phyloP scores from a whole-genome alignment of 2,797 vertebrate species.

The Cossypha dichroa region DNA sequence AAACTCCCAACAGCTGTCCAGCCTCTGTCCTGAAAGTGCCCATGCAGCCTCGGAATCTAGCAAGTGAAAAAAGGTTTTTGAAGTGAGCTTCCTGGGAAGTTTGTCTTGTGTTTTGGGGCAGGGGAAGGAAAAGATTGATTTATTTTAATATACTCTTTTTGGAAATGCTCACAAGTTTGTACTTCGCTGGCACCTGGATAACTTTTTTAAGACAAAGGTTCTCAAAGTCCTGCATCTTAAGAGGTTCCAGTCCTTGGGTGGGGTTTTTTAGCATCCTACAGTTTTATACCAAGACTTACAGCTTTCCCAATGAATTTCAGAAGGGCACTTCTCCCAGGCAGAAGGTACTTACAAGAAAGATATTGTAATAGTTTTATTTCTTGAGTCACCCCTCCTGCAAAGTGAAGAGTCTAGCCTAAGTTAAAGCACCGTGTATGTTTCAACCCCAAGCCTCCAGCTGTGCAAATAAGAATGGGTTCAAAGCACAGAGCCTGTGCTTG shows the following conservation, averaged over 20 bases:
- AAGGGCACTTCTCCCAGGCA: neutral
- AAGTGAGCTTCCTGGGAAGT: neutral
- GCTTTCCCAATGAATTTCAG: neutral
- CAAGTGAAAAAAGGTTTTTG: neutral
- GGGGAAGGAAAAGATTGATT: neutral
- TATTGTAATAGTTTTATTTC: neutral
- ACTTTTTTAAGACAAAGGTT: neutral
- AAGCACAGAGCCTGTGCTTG: neutral
- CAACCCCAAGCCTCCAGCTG: conserved; percentile 27
- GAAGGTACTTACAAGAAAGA: neutral
- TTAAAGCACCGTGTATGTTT: neutral
- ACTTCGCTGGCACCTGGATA: neutral
- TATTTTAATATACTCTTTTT: neutral
- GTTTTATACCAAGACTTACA: neutral
- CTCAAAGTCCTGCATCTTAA: neutral
- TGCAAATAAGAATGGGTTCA: conserved; percentile 45
- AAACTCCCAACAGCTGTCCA: neutral
- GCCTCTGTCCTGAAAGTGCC: neutral
- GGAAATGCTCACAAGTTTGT: neutral
- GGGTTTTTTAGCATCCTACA: neutral
- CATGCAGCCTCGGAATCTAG: neutral
- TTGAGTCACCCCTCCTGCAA: neutral
- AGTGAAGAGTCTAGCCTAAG: neutral
- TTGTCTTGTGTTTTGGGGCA: neutral
- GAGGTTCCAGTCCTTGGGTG: neutral